These are phyloP conservation scores for Holocentrus rufus DNA, from an alignment of 2,797 vertebrate genomes.

Conservation along the genomic window DNA sequence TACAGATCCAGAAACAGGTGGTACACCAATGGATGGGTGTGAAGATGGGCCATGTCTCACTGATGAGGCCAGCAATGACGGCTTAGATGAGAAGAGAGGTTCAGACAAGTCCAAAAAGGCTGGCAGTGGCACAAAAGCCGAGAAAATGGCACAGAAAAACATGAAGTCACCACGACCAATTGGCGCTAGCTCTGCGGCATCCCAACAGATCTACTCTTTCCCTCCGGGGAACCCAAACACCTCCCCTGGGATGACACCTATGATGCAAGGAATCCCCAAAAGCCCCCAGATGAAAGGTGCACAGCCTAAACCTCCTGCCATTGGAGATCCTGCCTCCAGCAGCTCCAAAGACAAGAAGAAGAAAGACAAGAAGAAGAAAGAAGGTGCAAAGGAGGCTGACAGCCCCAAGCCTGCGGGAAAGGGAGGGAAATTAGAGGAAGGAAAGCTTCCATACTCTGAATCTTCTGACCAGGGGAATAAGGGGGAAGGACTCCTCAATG, in stretches of 20 bases:
- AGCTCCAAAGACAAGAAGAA: constrained; percentile 96
- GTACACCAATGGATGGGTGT: constrained; percentile 91
- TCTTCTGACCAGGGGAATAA: constrained; percentile 84
- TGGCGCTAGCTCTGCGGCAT: constrained; percentile 85
- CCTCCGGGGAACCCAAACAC: constrained; percentile 89
- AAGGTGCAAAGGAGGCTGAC: constrained; percentile 88
- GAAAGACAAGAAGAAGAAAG: constrained; percentile 97
- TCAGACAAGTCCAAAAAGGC: constrained; percentile 92
- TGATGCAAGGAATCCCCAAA: constrained; percentile 92
- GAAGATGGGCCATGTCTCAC: constrained; percentile 93
- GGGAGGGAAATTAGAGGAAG: constrained; percentile 89
- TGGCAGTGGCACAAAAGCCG: constrained; percentile 83
- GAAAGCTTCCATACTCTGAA: constrained; percentile 90
- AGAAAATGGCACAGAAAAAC: constrained; percentile 93
- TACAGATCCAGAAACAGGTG: constrained; percentile 86
- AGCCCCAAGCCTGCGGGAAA: constrained; percentile 90
- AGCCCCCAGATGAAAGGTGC: constrained; percentile 94
- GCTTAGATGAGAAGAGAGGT: constrained; percentile 92
- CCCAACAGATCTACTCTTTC: constrained; percentile 93
- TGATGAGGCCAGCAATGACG: constrained; percentile 95
- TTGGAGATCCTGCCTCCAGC: constrained; percentile 88
- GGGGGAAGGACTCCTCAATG: constrained; percentile 90
- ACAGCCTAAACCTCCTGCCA: constrained; percentile 90
- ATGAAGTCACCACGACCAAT: constrained; percentile 92
- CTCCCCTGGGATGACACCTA: constrained; percentile 85